Percentiles rank a stretch among this genome's conserved stretches.
Evolutionary conservation across 2,888 invertebrate genomes (phyloP).

Genomic region (Rhagium mordax): DNA sequence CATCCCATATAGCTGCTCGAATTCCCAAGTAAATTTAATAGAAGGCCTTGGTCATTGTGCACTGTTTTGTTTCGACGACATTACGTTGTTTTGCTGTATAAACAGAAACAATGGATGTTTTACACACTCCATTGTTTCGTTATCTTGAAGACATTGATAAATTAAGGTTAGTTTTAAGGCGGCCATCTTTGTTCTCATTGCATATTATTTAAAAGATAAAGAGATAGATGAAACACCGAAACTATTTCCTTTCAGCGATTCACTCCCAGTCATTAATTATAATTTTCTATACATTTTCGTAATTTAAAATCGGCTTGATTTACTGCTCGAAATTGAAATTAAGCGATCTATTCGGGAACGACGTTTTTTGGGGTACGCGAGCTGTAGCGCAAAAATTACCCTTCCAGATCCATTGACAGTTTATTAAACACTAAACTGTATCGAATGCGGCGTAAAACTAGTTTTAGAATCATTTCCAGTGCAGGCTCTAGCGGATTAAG

Average conservation of each 20-base stretch:
- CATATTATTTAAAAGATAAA: slow-evolving; percentile 62
- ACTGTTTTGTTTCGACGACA: slow-evolving; percentile 67
- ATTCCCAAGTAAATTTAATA: slow-evolving; percentile 65
- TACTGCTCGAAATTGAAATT: slow-evolving; percentile 19
- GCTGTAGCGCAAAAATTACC: too few species aligned
- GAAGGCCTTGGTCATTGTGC: slow-evolving; percentile 68
- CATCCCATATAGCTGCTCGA: slow-evolving; percentile 58
- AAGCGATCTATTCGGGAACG: neutral
- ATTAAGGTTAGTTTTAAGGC: slow-evolving; percentile 71
- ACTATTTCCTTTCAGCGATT: slow-evolving; percentile 52
- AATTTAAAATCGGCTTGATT: slow-evolving; percentile 36
- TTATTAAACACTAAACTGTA: too few species aligned
- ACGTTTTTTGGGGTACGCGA: too few species aligned
- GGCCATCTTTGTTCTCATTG: slow-evolving; percentile 68
- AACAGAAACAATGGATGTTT: slow-evolving; percentile 70
- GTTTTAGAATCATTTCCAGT: too few species aligned
- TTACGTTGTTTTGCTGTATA: slow-evolving; percentile 68
- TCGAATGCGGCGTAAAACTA: too few species aligned
- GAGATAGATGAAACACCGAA: slow-evolving; percentile 53
- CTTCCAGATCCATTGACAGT: too few species aligned
- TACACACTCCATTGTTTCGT: slow-evolving; percentile 71
- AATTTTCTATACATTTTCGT: slow-evolving; percentile 39
- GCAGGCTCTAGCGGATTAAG: too few species aligned
- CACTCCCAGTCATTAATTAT: slow-evolving; percentile 52
- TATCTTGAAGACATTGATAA: slow-evolving; percentile 72